phyloP scores from a whole-genome alignment of 1,140 invertebrate genomes.

The Sminthurinus signatus region DNA sequence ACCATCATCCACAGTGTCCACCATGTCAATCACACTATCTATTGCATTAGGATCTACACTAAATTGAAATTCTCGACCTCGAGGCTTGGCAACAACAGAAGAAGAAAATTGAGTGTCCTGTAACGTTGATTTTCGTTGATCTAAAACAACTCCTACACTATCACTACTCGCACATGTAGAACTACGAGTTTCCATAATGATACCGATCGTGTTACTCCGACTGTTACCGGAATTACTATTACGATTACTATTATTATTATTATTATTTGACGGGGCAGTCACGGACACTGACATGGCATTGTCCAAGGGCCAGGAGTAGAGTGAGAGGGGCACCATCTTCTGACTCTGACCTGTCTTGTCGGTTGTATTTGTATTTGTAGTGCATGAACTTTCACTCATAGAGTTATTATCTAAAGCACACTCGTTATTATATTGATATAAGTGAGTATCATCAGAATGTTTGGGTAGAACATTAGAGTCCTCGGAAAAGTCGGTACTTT shows the following conservation, averaged over 20 bases:
- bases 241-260: too few species aligned
- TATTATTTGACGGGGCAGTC: too few species aligned
- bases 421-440: not conserved
- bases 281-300: not conserved
- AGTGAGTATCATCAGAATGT: not conserved
- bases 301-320: conserved; percentile 5
- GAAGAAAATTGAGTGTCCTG: conserved; percentile 6
- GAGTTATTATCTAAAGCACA: not conserved
- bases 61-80: not conserved
- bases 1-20: too few species aligned
- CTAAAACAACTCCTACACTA: not conserved
- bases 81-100: not conserved
- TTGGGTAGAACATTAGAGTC: not conserved
- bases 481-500: not conserved
- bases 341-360: not conserved
- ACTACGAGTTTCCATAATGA: conserved; percentile 3
- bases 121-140: too few species aligned
- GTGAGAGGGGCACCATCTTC: conserved; percentile 7
- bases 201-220: not conserved
- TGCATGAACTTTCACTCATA: too few species aligned
- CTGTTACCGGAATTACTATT: not conserved
- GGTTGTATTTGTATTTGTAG: too few species aligned
- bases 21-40: not conserved
- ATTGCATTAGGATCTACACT: conserved; percentile 6
- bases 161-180: conserved; percentile 1